Evolutionary conservation across 2,888 invertebrate genomes (phyloP).

Genomic region (Maniola hyperantus): DNA sequence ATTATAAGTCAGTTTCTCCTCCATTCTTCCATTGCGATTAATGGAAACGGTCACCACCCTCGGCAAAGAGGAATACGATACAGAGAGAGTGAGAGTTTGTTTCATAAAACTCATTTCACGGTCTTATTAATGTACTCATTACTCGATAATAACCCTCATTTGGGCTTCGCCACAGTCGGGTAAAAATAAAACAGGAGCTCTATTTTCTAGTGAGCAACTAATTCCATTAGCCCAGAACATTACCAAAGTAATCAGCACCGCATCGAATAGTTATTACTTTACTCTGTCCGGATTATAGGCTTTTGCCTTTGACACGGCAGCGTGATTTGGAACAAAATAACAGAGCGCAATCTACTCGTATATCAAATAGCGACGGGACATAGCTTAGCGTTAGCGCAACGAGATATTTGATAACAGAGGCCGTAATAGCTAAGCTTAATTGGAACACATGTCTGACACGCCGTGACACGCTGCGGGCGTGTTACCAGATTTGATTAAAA

Average conservation of each 20-base stretch:
- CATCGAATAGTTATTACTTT: constrained; percentile 7
- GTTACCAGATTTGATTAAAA: constrained; percentile 15
- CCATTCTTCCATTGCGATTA: too few species aligned
- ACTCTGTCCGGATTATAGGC: constrained; percentile 37
- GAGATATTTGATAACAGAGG: constrained; percentile 37
- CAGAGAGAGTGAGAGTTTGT: too few species aligned
- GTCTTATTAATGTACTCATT: too few species aligned
- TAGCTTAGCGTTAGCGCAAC: constrained; percentile 32
- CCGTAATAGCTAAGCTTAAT: constrained; percentile 33
- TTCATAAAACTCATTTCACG: too few species aligned
- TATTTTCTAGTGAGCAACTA: neutral
- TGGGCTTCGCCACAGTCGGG: too few species aligned
- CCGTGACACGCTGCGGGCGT: neutral
- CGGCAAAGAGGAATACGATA: too few species aligned
- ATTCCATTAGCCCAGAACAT: constrained; percentile 11
- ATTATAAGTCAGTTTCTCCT: too few species aligned
- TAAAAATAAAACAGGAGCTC: neutral
- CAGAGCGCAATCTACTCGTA: constrained; percentile 31
- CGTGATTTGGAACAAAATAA: constrained; percentile 36
- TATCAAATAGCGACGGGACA: constrained; percentile 36
- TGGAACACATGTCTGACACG: constrained; percentile 31
- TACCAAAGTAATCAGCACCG: constrained; percentile 8
- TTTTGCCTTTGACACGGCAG: constrained; percentile 35
- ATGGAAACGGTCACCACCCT: too few species aligned
- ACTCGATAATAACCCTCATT: too few species aligned